Percentiles rank a stretch among this genome's conserved stretches.
phyloP scores from a whole-genome alignment of 2,797 vertebrate genomes.

The Calcarius lapponicus region DNA sequence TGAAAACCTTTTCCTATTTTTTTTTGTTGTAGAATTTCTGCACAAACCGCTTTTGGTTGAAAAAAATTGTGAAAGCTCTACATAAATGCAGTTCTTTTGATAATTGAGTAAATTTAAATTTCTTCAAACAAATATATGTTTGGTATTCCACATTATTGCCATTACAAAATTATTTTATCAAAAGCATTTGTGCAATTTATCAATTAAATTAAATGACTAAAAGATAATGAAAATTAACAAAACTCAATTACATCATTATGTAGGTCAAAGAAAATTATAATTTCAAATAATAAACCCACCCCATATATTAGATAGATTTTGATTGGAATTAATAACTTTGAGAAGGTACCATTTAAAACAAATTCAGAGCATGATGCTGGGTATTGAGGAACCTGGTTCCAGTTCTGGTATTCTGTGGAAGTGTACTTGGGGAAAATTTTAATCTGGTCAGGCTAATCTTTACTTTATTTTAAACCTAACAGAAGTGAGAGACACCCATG shows the following conservation, averaged over 20 bases:
- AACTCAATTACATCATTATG: neutral
- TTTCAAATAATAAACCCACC: accelerated
- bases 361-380: neutral
- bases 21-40: neutral
- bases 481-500: neutral
- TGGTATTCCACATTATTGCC: neutral
- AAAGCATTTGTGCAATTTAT: neutral
- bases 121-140: neutral
- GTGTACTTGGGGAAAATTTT: neutral
- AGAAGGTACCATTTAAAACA: neutral
- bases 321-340: neutral
- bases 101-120: neutral
- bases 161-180: neutral
- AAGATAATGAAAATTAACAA: neutral
- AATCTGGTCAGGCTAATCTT: neutral
- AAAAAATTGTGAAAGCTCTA: neutral
- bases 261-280: neutral
- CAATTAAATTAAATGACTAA: neutral
- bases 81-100: neutral
- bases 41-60: neutral
- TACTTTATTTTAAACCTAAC: neutral
- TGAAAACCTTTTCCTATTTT: neutral
- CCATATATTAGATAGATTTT: neutral
- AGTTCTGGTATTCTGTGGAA: neutral
- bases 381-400: neutral